phyloP scores from a whole-genome alignment of 2,797 vertebrate genomes.

The Hemibagrus guttatus region DNA sequence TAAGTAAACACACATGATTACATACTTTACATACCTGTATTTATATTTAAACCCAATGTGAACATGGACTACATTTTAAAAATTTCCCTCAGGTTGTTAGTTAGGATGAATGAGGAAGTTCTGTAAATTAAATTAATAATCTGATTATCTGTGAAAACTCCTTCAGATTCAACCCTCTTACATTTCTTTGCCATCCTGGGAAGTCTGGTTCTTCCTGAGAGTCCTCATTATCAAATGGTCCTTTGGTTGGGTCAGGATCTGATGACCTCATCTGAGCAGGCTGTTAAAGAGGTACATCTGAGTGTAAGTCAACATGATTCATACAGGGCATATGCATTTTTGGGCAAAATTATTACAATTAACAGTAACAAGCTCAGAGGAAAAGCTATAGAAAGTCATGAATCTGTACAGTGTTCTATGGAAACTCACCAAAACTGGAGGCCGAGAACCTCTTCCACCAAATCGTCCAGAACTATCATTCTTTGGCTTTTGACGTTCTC shows the following conservation, averaged over 20 bases:
- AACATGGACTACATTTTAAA: background rate
- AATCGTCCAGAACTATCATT: background rate
- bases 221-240: background rate
- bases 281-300: background rate
- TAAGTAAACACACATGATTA: background rate
- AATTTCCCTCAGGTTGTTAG: background rate
- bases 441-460: background rate
- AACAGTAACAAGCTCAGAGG: background rate
- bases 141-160: background rate
- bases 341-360: background rate
- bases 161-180: background rate
- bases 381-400: background rate
- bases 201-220: background rate
- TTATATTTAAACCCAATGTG: background rate
- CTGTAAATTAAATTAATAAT: background rate
- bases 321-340: background rate
- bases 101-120: no score
- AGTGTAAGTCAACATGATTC: background rate
- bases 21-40: background rate
- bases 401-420: background rate
- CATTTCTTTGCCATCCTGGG: background rate
- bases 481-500: background rate
- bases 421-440: constrained; percentile 2
- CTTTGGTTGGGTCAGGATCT: background rate
- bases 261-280: constrained; percentile 1